Conservation (phyloP, 2,888 invertebrate genomes). For the Hedychridium roseum region DNA sequence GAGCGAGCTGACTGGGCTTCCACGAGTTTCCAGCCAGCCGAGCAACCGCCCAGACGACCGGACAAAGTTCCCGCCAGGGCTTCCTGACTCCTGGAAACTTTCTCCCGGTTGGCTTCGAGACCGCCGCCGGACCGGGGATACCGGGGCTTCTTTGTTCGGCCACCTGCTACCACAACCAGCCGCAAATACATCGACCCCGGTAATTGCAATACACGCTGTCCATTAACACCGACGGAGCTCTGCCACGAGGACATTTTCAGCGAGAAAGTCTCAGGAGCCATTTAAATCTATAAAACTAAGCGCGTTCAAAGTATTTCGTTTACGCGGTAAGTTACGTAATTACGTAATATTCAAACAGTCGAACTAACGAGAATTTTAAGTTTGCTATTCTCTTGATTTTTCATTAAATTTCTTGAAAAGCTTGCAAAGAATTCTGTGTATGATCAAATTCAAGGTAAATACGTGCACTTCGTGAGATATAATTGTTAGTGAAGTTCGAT, state of each 20-base stretch:
- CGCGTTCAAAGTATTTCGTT: too few species aligned
- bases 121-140: constrained; percentile 25
- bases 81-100: constrained; percentile 52
- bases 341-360: too few species aligned
- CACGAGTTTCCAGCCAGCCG: constrained; percentile 51
- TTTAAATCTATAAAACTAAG: too few species aligned
- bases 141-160: constrained; percentile 42
- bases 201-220: constrained; percentile 51
- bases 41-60: constrained; percentile 46
- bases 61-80: constrained; percentile 52
- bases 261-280: too few species aligned
- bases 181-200: constrained; percentile 42
- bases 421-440: too few species aligned
- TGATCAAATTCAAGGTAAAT: too few species aligned
- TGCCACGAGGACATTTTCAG: constrained; percentile 23
- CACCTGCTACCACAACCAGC: constrained; percentile 33
- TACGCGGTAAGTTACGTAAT: too few species aligned
- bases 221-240: constrained; percentile 42
- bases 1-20: constrained; percentile 55
- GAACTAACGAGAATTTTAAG: too few species aligned
- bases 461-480: too few species aligned
- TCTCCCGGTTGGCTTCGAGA: constrained; percentile 44
- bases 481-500: too few species aligned
- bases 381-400: too few species aligned
- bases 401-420: too few species aligned